Evolutionary conservation across 2,888 invertebrate species (phyloP), one percentile per base, ranked within the genome.

Genomic region (Allygus modestus): DNA sequence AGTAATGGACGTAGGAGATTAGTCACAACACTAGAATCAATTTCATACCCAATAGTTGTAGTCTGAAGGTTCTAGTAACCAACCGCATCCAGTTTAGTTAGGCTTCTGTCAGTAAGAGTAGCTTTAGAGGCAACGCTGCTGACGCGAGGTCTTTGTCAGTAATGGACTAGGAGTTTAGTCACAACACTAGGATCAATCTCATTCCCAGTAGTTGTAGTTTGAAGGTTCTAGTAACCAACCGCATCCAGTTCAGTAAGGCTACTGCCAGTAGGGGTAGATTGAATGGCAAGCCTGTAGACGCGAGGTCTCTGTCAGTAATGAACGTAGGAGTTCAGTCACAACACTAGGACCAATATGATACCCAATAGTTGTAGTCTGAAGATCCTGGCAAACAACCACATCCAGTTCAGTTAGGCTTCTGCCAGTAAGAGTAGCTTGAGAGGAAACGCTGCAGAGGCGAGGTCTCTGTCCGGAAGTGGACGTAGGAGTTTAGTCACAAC

Each of bases 351-450:
- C 46, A 17, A 17, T 17, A 4, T 46, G 7, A 46, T 46, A 17
- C 46, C n/a, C 2, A 17, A 46, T 12, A 46, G 37, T 17, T 46
- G 46, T 4, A 58, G 23, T 7, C 23, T 58, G 37, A 9, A 9
- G n/a, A n/a, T n/a, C n/a, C n/a, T 58, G 58, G 23, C 12, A 7
- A 58, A 11, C 58, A 58, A 58, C 23, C 23, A 58, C 23, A 58
- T 58, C 58, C 58, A 58, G 58, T 58, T 58, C 58, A 58, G 58
- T 58, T 23, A 23, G 58, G 58, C 23, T 58, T 20, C 20, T 20
- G 23, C 12, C 58, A 58, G 58, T n/a, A n/a, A n/a, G n/a, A n/a
- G n/a, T 58, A 23, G 58, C 7, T 58, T 58, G 58, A 58, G 58
- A 58, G 58, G 58, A 11, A 23, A 23, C 5, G 4, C 17, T 12